Conservation (phyloP, 2,797 vertebrate genomes). For the Poecilia wingei region DNA sequence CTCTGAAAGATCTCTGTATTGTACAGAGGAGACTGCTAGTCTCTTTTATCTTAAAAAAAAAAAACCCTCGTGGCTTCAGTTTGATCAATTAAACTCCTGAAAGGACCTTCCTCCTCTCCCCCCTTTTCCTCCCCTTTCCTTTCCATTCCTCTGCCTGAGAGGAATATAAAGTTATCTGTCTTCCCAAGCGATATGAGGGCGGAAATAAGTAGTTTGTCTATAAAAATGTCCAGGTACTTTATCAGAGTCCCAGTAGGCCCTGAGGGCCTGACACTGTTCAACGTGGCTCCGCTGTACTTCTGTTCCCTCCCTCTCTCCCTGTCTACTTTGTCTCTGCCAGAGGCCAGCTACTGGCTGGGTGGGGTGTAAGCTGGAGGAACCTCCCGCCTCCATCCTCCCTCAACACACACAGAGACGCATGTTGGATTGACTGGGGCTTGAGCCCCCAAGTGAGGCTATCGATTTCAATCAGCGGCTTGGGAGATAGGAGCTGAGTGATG, state of each 20-base stretch:
- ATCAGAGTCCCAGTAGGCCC: slow-evolving; percentile 82
- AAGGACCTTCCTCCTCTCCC: slow-evolving; percentile 54
- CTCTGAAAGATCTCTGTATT: slow-evolving; percentile 82
- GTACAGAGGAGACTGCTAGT: slow-evolving; percentile 75
- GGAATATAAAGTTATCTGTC: slow-evolving; percentile 88
- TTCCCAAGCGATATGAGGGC: slow-evolving; percentile 81
- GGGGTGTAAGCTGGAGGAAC: slow-evolving; percentile 56
- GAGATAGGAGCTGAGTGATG: slow-evolving; percentile 74
- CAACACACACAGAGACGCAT: neutral
- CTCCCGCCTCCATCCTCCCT: slow-evolving; percentile 31
- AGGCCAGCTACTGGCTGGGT: slow-evolving; percentile 68
- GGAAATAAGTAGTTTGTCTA: slow-evolving; percentile 88
- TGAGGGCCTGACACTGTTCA: slow-evolving; percentile 76
- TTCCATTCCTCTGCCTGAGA: slow-evolving; percentile 79
- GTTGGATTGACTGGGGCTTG: slow-evolving; percentile 70
- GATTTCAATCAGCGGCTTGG: slow-evolving; percentile 77
- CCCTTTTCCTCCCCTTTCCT: slow-evolving; percentile 10
- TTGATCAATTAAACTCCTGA: slow-evolving; percentile 88
- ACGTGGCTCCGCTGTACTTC: slow-evolving; percentile 68
- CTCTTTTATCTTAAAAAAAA: slow-evolving; percentile 81
- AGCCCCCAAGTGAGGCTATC: slow-evolving; percentile 75
- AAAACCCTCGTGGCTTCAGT: slow-evolving; percentile 79
- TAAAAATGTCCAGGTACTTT: slow-evolving; percentile 88
- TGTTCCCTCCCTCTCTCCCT: slow-evolving; percentile 36
- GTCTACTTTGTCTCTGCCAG: slow-evolving; percentile 68